Percentiles rank a stretch among this genome's conserved stretches.
Evolutionary conservation across 1,140 invertebrate genomes (phyloP).

Genomic region (Zaprionus gabonicus): DNA sequence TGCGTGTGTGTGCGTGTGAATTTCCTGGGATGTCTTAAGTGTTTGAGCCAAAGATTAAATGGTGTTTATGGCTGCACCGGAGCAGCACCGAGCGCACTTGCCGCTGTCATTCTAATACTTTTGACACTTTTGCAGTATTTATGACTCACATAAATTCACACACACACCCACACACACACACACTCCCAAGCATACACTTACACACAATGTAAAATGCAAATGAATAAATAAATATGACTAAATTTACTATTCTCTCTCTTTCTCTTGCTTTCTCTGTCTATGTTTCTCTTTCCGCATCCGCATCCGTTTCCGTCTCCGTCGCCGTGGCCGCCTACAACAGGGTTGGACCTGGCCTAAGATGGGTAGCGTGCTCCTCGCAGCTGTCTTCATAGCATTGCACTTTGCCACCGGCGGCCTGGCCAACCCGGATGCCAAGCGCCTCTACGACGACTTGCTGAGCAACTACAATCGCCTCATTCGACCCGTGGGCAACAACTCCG

Average conservation of each 20-base stretch:
- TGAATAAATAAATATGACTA: conserved; percentile 31
- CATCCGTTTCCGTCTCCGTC: neutral
- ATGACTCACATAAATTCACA: conserved; percentile 42
- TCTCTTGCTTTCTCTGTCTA: conserved; percentile 5
- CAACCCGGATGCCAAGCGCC: conserved; percentile 96
- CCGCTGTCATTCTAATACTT: conserved; percentile 60
- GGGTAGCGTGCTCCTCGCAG: conserved; percentile 89
- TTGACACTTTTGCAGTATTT: conserved; percentile 77
- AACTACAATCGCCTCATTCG: conserved; percentile 99
- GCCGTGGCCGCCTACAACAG: conserved; percentile 79
- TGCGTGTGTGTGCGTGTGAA: conserved; percentile 22
- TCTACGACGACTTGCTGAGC: conserved; percentile 97
- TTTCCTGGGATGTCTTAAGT: conserved; percentile 58
- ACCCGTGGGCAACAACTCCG: conserved; percentile 98
- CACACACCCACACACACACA: neutral
- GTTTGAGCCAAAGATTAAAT: conserved; percentile 82
- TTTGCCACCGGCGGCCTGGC: conserved; percentile 88
- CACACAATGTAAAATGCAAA: conserved; percentile 19
- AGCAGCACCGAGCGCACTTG: conserved; percentile 44
- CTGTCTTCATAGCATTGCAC: conserved; percentile 89
- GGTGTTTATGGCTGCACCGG: conserved; percentile 74
- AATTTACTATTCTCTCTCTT: conserved; percentile 6
- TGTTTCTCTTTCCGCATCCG: neutral
- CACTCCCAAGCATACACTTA: neutral
- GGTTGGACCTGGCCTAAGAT: conserved; percentile 93